Conservation (phyloP, 2,888 invertebrate species). For the Lasioglossum morio region DNA sequence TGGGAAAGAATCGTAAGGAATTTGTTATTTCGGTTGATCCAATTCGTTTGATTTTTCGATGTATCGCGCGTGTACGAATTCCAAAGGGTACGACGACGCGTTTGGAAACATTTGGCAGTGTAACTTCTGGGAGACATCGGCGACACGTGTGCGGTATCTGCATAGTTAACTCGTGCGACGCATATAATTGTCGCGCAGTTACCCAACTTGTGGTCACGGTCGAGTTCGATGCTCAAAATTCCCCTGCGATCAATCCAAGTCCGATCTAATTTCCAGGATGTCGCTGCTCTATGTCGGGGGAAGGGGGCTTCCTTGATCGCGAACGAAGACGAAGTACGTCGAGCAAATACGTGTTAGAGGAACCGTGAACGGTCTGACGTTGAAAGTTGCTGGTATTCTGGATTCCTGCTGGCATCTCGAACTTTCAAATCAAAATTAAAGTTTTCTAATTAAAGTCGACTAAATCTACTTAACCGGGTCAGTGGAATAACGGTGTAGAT, state of each 20-base stretch:
- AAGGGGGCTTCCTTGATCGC: slow-evolving; percentile 19
- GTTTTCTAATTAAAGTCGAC: slow-evolving; percentile 33
- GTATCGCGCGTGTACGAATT: neutral
- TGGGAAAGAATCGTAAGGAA: neutral
- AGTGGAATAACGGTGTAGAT: neutral
- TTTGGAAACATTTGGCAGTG: neutral
- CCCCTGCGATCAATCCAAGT: slow-evolving; percentile 46
- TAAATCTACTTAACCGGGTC: neutral
- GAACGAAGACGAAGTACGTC: slow-evolving; percentile 7
- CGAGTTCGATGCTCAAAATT: slow-evolving; percentile 38
- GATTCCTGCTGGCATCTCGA: neutral
- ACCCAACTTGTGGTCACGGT: slow-evolving; percentile 6
- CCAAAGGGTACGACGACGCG: neutral
- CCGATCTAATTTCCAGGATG: slow-evolving; percentile 55
- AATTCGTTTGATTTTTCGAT: neutral
- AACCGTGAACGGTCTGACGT: neutral
- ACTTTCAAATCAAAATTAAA: slow-evolving; percentile 37
- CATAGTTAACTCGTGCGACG: neutral
- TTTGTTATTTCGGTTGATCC: no score
- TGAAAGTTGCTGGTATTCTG: neutral
- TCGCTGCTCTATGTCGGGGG: neutral
- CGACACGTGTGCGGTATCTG: neutral
- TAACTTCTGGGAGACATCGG: neutral
- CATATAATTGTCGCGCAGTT: slow-evolving; percentile 16
- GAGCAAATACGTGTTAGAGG: neutral